Evolutionary conservation across 2,888 invertebrate species (phyloP).

Genomic region (Germaria angustata): DNA sequence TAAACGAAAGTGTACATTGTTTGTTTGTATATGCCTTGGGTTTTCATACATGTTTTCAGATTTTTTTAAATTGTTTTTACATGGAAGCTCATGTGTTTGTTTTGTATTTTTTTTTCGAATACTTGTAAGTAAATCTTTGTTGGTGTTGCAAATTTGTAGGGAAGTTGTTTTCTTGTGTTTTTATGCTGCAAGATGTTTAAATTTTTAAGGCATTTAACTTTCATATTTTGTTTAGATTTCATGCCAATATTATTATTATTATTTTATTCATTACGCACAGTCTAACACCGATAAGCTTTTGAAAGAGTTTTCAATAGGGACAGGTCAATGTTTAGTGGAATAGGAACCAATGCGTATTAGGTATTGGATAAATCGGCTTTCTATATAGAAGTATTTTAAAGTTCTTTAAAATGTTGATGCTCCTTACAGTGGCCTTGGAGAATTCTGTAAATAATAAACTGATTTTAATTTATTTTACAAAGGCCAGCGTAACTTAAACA

Average conservation of each 20-base stretch:
- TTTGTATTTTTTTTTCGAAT: background rate
- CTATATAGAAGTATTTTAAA: too few relatives aligned
- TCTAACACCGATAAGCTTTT: background rate
- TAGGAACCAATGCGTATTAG: too few relatives aligned
- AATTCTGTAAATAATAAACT: too few relatives aligned
- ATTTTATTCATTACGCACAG: background rate
- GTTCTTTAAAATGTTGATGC: too few relatives aligned
- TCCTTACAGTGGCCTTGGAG: too few relatives aligned
- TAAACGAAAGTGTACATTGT: background rate
- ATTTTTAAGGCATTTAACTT: background rate
- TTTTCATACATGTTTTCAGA: background rate
- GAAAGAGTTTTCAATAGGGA: too few relatives aligned
- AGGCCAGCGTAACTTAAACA: too few relatives aligned
- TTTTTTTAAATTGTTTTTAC: slow-evolving; percentile 23
- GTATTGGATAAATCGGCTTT: too few relatives aligned
- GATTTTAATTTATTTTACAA: too few relatives aligned
- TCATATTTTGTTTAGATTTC: too few relatives aligned
- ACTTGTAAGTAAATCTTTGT: background rate
- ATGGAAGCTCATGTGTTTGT: slow-evolving; percentile 1
- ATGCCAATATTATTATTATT: background rate
- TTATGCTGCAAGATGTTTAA: background rate
- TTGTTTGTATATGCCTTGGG: background rate
- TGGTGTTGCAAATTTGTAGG: background rate
- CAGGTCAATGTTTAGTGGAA: too few relatives aligned
- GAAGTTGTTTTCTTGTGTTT: background rate